Evolutionary conservation across 92 coral and sea anemone species (phyloP).

Genomic region (Pocillopora grandis): DNA sequence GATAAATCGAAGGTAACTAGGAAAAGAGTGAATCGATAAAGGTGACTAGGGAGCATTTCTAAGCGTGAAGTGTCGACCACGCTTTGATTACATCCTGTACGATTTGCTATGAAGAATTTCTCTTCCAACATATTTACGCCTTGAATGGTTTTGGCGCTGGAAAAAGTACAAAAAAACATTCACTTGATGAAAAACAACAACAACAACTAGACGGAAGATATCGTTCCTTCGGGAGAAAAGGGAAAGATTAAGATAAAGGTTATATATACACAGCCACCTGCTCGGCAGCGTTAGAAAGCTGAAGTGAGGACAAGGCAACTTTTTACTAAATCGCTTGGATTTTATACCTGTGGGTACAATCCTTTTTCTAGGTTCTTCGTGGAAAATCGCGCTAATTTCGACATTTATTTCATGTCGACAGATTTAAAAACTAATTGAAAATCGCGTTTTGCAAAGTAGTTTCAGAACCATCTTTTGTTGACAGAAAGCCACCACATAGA

Average conservation of each 20-base stretch:
- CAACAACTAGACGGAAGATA: constrained; percentile 39
- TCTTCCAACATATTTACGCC: constrained; percentile 3
- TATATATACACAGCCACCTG: constrained; percentile 22
- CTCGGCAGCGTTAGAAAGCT: constrained; percentile 12
- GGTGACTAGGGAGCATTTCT: background rate
- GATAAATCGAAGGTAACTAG: background rate
- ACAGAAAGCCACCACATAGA: constrained; percentile 42
- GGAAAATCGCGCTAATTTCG: background rate
- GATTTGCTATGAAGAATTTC: constrained; percentile 8
- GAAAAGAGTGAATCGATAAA: background rate
- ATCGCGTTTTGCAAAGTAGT: constrained; percentile 16
- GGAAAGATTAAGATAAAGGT: background rate
- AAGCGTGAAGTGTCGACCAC: background rate
- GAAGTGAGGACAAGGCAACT: background rate
- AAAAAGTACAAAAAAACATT: constrained; percentile 7
- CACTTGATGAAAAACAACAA: constrained; percentile 18
- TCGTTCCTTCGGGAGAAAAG: background rate
- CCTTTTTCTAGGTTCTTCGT: background rate
- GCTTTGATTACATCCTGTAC: background rate
- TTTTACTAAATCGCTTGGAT: background rate
- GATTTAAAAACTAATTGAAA: constrained; percentile 11
- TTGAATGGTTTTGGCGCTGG: constrained; percentile 19
- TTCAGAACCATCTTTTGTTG: constrained; percentile 41
- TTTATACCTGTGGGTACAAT: background rate
- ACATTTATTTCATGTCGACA: background rate